Evolutionary conservation across 1,140 invertebrate genomes (phyloP), one percentile per base, ranked within the genome.

Genomic region (Sminthurinus signatus): DNA sequence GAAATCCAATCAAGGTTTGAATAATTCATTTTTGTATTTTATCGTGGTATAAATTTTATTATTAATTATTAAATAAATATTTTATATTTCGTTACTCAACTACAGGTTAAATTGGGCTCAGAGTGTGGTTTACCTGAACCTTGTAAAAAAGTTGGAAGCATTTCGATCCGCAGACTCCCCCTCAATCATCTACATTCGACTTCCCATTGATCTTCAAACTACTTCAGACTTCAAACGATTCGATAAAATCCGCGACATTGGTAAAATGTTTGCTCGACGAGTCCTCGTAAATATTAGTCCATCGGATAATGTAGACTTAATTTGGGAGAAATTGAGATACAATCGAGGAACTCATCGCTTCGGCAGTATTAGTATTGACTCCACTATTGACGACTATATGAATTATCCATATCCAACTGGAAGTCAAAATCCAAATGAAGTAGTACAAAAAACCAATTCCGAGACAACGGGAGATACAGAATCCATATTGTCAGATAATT

Each of bases 201-300:
- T 52, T 8, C 50, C 50, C 3, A 29, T 52, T 8, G 50, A 52
- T 29, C 27, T 52, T 10, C 23, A 52, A 5, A 17, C 50, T 2
- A 52, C 50, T 4, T 52, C 50, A 12, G 50, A 52, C 23, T 52
- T 52, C 25, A 52, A 52, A 25, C 50, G 50, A 12, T 52, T 52
- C 25, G 50, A 52, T n/a, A 52, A 52, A 15, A 52, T 52, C 12
- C 4, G 19, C 5, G 50, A 52, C 14, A 27, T 52, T 27, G 50
- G 50, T 3, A 3, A 17, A n/a, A 28, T 14, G 4, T 52, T 52
- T 52, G 27, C 14, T 8, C 14, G 15, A 23, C 14, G 28, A 10
- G 23, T 52, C 10, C n/a, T 52, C 4, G 50, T 8, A 28, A 10
- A 29, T 12, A 52, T 52, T 10, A 15, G 27, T 19, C 50, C 50